Base-by-base conservation (phyloP, 2,888 invertebrate genomes). In the Pecten maximus region DNA sequence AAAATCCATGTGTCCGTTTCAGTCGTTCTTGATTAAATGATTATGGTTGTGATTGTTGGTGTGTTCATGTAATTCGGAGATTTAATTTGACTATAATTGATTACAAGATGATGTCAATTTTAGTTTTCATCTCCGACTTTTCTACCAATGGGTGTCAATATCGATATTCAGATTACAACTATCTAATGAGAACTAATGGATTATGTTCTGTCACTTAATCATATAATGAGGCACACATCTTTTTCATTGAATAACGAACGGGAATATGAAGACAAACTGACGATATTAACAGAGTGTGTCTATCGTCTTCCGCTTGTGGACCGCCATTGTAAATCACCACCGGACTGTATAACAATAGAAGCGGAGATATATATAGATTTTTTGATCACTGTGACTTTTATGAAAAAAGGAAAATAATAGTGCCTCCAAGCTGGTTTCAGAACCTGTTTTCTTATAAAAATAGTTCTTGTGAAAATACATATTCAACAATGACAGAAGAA, bases 101-200 rank as follows among this genome's bases (percentile, higher is more conserved):
- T 74, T 35, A 35, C 35, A 28, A 74, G 60, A 28, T 74, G 6
- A n/a, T 74, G 60, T 28, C 60, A 74, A 3, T 6, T 74, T 74
- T 35, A 15, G 74, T 74, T 74, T 74, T 28, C 74, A 74, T 74
- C 74, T 74, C 35, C 2, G 74, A 35, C 74, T 35, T 28, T 35
- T 15, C 35, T 35, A 35, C 35, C 16, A 74, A 74, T 3, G 54
- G 12, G 74, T 74, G 74, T 74, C 74, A 28, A 35, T 74, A 74
- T 74, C 74, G 74, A 74, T 74, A 74, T 74, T 74, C 74, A 74
- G 35, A 74, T 74, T 35, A 28, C 74, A 74, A 74, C 74, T 74
- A 35, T 74, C 74, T 74, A 74, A 74, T 74, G 74, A 74, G 74
- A 74, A 74, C 74, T 74, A 74, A 74, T 74, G 74, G 74, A 74